Evolutionary conservation across 2,888 invertebrate species (phyloP).

Genomic region (Ophion obscuratus): DNA sequence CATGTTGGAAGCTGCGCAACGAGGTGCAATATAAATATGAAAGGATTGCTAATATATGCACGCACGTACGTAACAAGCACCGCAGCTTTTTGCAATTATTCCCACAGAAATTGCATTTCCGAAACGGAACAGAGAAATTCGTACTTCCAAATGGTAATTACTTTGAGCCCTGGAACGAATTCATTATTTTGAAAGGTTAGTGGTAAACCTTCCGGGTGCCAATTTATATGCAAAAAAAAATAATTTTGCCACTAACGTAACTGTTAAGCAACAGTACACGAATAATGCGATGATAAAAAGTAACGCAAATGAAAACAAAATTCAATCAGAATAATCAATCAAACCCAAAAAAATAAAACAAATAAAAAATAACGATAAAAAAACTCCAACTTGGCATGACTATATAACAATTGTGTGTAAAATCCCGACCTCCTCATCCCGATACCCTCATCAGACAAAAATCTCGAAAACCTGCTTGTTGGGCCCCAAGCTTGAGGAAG

Average conservation of each 20-base stretch:
- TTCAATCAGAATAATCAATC: neutral
- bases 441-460: neutral
- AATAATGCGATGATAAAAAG: too few relatives aligned
- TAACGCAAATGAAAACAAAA: too few relatives aligned
- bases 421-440: neutral
- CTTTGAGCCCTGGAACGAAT: neutral
- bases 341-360: neutral
- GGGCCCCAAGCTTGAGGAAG: too few relatives aligned
- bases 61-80: neutral
- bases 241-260: neutral
- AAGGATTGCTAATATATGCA: neutral
- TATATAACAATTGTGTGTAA: neutral
- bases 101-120: neutral
- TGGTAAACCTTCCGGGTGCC: neutral
- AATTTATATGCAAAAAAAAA: neutral
- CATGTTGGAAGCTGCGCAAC: conserved; percentile 54
- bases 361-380: too few relatives aligned
- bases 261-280: neutral
- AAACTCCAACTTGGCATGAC: neutral
- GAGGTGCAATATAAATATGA: conserved; percentile 62
- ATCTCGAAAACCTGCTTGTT: neutral
- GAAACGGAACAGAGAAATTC: neutral
- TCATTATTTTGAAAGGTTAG: neutral
- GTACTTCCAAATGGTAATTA: neutral
- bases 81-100: neutral